A percentile compares a stretch with the other conserved stretches of the same genome.
These are phyloP conservation scores for Plestiodon gilberti DNA, from an alignment of 2,113 vertebrate species.

Conservation along the genomic window DNA sequence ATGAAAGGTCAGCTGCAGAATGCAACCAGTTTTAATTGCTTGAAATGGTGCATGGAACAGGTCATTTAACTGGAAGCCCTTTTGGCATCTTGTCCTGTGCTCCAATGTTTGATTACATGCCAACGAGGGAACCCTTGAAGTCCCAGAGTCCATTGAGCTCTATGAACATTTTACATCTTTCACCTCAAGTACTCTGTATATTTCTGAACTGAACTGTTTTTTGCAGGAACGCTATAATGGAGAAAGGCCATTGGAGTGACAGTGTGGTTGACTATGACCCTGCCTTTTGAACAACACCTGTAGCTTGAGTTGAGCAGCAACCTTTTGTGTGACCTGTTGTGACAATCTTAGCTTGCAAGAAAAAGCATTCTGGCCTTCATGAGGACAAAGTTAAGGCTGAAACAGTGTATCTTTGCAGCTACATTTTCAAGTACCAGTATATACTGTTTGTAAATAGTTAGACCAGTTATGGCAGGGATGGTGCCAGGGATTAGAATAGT, in stretches of 20 bases:
- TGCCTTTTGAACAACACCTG: constrained; percentile 24
- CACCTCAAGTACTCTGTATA: background rate
- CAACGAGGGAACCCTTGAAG: constrained; percentile 49
- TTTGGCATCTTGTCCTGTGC: constrained; percentile 52
- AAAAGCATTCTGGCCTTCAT: background rate
- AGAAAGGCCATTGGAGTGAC: background rate
- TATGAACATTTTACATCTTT: constrained; percentile 25
- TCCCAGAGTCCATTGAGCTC: background rate
- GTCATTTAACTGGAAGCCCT: constrained; percentile 65
- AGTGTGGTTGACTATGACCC: background rate
- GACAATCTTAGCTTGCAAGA: background rate
- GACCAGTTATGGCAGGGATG: background rate
- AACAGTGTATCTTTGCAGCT: background rate
- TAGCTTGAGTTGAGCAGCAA: background rate
- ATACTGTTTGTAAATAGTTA: background rate
- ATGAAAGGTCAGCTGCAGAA: constrained; percentile 51
- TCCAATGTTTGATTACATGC: constrained; percentile 60
- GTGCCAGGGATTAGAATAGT: too few species aligned
- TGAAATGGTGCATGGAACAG: constrained; percentile 37
- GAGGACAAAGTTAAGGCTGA: background rate
- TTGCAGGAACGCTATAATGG: background rate
- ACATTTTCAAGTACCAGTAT: background rate
- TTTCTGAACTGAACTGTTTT: constrained; percentile 19
- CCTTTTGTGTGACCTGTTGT: background rate
- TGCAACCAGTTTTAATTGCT: constrained; percentile 55